Evolutionary conservation across 2,888 invertebrate genomes (phyloP).

Genomic region (Enoplolaimus lenunculus): DNA sequence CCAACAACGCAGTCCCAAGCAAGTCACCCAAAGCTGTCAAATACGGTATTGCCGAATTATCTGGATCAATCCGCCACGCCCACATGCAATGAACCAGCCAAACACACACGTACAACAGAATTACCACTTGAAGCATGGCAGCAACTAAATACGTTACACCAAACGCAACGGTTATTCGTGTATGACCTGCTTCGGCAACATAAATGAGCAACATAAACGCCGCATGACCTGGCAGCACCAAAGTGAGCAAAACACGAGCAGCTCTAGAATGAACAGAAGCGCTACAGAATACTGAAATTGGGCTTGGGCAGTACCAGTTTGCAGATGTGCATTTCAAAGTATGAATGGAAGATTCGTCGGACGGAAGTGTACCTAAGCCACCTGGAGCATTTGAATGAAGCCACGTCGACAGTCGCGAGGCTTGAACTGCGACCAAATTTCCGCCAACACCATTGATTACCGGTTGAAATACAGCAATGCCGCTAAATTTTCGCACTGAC

Average conservation of each 20-base stretch:
- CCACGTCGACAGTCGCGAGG: slow-evolving; percentile 68
- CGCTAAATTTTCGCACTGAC: slow-evolving; percentile 57
- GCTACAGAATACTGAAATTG: background rate
- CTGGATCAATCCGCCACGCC: slow-evolving; percentile 74
- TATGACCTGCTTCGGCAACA: slow-evolving; percentile 65
- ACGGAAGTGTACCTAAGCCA: background rate
- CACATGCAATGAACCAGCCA: slow-evolving; percentile 75
- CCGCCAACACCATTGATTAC: slow-evolving; percentile 79
- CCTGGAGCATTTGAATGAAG: slow-evolving; percentile 47
- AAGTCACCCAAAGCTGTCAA: slow-evolving; percentile 82
- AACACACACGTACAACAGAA: slow-evolving; percentile 68
- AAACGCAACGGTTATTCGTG: slow-evolving; percentile 65
- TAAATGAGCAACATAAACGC: slow-evolving; percentile 75
- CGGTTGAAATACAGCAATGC: slow-evolving; percentile 73
- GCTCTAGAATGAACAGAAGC: slow-evolving; percentile 61
- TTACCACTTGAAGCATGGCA: slow-evolving; percentile 57
- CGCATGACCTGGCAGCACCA: slow-evolving; percentile 78
- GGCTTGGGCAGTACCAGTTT: background rate
- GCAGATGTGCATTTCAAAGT: too few relatives aligned
- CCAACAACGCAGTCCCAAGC: slow-evolving; percentile 56
- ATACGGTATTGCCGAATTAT: slow-evolving; percentile 83
- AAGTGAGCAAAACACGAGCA: slow-evolving; percentile 64
- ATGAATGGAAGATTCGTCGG: background rate
- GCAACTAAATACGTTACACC: slow-evolving; percentile 62
- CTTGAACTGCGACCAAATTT: slow-evolving; percentile 76